phyloP scores from a whole-genome alignment of 2,113 vertebrate genomes.

The Empidonax alnorum region DNA sequence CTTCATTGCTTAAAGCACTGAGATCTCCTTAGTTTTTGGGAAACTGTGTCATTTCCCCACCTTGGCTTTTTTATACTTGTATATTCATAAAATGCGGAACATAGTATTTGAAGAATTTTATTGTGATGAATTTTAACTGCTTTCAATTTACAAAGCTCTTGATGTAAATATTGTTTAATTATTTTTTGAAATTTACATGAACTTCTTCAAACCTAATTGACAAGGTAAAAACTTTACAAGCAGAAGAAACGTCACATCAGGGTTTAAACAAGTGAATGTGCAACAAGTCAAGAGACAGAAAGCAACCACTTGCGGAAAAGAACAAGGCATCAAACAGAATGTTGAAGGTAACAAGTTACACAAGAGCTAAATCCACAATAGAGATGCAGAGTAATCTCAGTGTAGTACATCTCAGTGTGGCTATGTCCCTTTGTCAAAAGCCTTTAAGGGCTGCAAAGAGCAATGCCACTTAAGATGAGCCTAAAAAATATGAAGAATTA shows the following conservation, averaged over 20 bases:
- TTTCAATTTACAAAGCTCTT: neutral
- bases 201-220: neutral
- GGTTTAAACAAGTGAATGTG: accelerated
- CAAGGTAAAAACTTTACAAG: neutral
- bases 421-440: neutral
- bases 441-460: neutral
- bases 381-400: neutral
- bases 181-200: neutral
- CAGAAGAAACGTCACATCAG: neutral
- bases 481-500: neutral
- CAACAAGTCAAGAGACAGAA: neutral
- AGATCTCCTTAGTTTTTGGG: neutral
- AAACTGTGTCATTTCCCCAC: neutral
- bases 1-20: neutral
- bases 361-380: neutral
- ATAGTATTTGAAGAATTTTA: neutral
- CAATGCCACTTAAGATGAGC: neutral
- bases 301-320: neutral
- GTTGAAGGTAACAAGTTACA: neutral
- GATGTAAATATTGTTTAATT: neutral
- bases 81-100: neutral
- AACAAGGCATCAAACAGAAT: neutral
- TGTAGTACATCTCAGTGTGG: neutral
- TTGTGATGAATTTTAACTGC: neutral
- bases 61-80: neutral